Base-by-base conservation (phyloP, 2,888 invertebrate genomes). In the Apantesis nais region DNA sequence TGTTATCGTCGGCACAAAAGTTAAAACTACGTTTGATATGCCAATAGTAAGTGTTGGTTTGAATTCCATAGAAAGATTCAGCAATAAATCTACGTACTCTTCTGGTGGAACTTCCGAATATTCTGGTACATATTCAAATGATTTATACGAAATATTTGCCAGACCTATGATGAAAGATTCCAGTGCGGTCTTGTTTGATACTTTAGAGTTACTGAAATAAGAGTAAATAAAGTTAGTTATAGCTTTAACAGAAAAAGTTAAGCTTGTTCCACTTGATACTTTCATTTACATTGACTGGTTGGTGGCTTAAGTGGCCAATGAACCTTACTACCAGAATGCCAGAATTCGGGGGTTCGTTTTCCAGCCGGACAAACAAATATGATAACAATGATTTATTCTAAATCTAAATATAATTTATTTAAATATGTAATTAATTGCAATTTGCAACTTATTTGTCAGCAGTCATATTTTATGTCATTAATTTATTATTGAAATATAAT, bases 1-100 rank as follows among this genome's bases (percentile, higher is more conserved):
- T 0, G 97, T 96, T 16, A 97, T 88, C 0, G 96, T 96, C 16
- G 96, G 95, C 61, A 96, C 92, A n/a, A 97, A 90, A 60, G 89
- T 88, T 79, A 96, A 88, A 71, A 87, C 86, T 65, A 95, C 90
- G 0, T 95, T 95, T 0, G 95, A 88, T 48, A 96, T 96, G 62
- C 96, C 96, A 74, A 96, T 95, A 3, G 96, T 95, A 70, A 95
- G 80, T 0, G 88, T 87, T 0, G 93, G 96, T 60, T 93, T 93
- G 82, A 96, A 96, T 1, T 85, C 81, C 2, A 91, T 88, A 0
- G 95, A 88, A 58, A 97, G 88, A 67, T 96, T 95, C 70, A 96
- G 82, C 5, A 97, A 83, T 52, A 96, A 80, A 41, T 96, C 90
- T 89, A 96, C 88, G 83, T 96, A 97, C n/a, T 96, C 85, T 31